phyloP scores from a whole-genome alignment of 2,888 invertebrate species.

The Muschampia staudingeri region DNA sequence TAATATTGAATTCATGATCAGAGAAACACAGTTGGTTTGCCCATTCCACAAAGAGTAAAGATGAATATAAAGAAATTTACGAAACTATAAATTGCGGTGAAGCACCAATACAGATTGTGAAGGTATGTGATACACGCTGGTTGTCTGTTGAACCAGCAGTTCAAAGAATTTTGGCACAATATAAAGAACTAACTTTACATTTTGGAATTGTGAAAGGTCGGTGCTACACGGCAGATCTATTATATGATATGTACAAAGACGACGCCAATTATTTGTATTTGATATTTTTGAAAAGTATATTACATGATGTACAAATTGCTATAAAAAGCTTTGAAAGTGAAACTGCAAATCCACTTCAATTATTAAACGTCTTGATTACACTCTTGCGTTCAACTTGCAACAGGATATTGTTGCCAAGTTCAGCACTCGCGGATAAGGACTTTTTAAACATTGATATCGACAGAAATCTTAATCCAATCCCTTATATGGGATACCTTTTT shows the following conservation, averaged over 20 bases:
- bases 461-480: background rate
- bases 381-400: background rate
- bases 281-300: background rate
- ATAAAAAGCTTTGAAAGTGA: no score
- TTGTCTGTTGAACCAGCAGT: slow-evolving; percentile 11
- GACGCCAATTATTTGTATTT: background rate
- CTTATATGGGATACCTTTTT: background rate
- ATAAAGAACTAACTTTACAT: background rate
- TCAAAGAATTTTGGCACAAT: background rate
- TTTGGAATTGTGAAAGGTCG: background rate
- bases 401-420: background rate
- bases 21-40: no score
- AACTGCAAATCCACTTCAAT: no score
- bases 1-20: no score
- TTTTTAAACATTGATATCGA: background rate
- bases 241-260: background rate
- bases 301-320: no score
- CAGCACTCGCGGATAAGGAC: no score
- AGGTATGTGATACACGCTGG: slow-evolving; percentile 13
- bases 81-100: slow-evolving; percentile 9
- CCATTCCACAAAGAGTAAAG: background rate
- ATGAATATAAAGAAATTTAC: background rate
- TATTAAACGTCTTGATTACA: background rate
- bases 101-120: background rate
- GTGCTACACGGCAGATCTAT: slow-evolving; percentile 1